Evolutionary conservation across 53 echinoderm and acorn worm genomes (phyloP), one percentile per base, ranked within the genome.

Genomic region (Mesocentrotus franciscanus): DNA sequence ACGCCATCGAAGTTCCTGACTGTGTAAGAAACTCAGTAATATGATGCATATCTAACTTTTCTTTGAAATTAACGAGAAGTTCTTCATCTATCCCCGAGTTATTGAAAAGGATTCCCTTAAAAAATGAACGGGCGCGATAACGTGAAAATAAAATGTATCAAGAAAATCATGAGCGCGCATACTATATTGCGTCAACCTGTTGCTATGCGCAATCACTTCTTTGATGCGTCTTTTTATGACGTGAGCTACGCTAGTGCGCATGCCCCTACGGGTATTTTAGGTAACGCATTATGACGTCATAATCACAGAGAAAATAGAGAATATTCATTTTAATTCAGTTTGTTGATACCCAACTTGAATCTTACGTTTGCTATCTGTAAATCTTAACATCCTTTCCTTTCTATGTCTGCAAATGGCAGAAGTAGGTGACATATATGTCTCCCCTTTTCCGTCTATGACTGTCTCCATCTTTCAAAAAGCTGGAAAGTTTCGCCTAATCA

Each of bases 31-130:
- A 87, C 57, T 74, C 93, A 56, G 93, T 24, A 71, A 92, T 35
- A 75, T 56, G 56, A 27, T 92, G 93, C 93, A 92, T 92, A 14
- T 64, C 87, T 27, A 87, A 87, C 87, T 81, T 81, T 36, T 18
- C 17, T 3, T 9, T 15, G 18, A 9, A 39, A 42, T 39, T 81
- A 81, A 5, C 36, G 1, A 36, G 39, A 42, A 17, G 2, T 39
- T 42, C 4, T 39, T 42, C 17, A 17, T 22, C 42, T 18, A 81
- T 16, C 6, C 18, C 36, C 20, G 81, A 42, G 42, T 36, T 62
- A 14, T 62, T 49, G 49, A 8, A 30, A 29, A 74, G 9, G 30
- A 74, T 8, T 1, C 74, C 10, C 32, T 74, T 74, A 10, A 74
- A 0, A 74, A 30, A 30, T 26, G 68, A 68, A 20, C 24, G 68